Evolutionary conservation across 2,888 invertebrate species (phyloP).

Genomic region (Tenthredo notha): DNA sequence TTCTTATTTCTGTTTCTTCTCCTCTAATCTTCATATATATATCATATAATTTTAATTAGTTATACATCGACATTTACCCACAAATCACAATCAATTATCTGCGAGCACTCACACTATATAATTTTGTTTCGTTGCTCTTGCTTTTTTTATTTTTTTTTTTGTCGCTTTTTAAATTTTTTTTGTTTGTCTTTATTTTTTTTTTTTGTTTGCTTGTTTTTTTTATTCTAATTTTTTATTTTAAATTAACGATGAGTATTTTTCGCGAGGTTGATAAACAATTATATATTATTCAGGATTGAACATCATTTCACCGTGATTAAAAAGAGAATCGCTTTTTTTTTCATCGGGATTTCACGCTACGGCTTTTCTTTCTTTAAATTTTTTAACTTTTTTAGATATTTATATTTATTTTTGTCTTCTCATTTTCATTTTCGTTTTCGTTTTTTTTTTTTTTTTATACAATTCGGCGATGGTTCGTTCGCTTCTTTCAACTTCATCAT

Average conservation of each 20-base stretch:
- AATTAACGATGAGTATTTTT: background rate
- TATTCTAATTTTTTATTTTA: background rate
- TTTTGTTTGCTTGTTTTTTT: background rate
- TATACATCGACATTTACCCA: constrained; percentile 34
- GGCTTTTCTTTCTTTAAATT: background rate
- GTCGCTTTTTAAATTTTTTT: background rate
- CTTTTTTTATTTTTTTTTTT: background rate
- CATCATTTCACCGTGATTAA: background rate
- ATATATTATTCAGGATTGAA: constrained; percentile 2
- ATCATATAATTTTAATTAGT: constrained; percentile 10
- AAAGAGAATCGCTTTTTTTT: background rate
- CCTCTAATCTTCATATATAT: background rate
- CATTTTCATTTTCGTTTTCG: background rate
- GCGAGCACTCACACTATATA: constrained; percentile 10
- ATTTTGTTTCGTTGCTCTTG: constrained; percentile 34
- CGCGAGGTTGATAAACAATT: background rate
- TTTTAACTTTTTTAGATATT: background rate
- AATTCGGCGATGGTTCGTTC: background rate
- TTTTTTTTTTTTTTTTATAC: too few species aligned
- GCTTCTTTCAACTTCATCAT: background rate
- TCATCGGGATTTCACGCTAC: constrained; percentile 3
- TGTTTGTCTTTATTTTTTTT: background rate
- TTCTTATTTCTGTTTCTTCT: background rate
- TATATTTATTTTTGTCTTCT: background rate
- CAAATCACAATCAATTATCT: constrained; percentile 32